These are phyloP conservation scores for Cladorhizidae sp. DNA, from an alignment of 37 sponge, comb jelly and placozoan species.

Conservation along the genomic window DNA sequence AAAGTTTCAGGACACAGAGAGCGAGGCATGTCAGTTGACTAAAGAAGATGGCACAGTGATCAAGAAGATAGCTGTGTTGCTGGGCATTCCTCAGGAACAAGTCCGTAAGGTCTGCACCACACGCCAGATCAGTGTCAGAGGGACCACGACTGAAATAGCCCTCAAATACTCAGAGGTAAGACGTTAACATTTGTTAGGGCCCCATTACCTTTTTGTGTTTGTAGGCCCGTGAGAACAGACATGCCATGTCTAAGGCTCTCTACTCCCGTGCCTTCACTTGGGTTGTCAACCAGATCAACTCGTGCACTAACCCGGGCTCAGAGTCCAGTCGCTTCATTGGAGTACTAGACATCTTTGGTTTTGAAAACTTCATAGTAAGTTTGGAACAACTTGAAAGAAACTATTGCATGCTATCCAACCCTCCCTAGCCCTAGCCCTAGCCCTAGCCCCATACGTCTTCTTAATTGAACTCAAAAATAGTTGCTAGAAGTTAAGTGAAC, in stretches of 20 bases:
- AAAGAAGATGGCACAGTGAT: conserved; percentile 47
- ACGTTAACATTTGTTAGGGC: not conserved
- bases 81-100: conserved; percentile 66
- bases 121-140: conserved; percentile 83
- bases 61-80: conserved; percentile 69
- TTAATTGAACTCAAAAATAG: not conserved
- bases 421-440: no score
- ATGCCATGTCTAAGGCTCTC: conserved; percentile 95
- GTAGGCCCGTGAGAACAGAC: conserved; percentile 89
- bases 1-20: conserved; percentile 73
- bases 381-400: not conserved
- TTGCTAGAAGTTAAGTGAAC: not conserved
- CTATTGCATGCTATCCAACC: not conserved
- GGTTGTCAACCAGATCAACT: conserved; percentile 92
- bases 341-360: conserved; percentile 95
- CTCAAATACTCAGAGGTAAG: conserved; percentile 83
- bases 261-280: conserved; percentile 93
- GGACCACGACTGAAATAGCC: conserved; percentile 80
- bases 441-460: no score
- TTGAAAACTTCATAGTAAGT: conserved; percentile 88
- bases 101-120: conserved; percentile 70
- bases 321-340: conserved; percentile 84
- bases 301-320: conserved; percentile 86
- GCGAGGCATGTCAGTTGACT: conserved; percentile 79
- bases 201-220: not conserved